These are phyloP conservation scores for Corythaixoides concolor DNA, from an alignment of 2,113 vertebrate species.

Conservation along the genomic window DNA sequence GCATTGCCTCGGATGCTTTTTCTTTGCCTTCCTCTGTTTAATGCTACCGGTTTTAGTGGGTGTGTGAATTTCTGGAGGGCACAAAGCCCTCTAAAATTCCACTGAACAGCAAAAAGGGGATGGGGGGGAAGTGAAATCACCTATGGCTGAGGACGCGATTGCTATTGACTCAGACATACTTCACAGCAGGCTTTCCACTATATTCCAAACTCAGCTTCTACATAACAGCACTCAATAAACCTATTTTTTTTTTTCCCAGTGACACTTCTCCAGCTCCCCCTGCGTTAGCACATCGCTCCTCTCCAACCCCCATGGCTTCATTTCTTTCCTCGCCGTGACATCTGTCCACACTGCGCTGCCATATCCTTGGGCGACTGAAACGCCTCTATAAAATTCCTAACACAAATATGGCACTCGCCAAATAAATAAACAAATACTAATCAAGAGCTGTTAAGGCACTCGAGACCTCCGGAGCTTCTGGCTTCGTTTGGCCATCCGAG, in stretches of 20 bases:
- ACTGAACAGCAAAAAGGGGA: background rate
- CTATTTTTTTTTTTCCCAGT: background rate
- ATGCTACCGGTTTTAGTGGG: background rate
- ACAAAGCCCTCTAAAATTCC: background rate
- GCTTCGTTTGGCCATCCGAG: background rate
- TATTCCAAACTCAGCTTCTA: background rate
- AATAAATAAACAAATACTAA: background rate
- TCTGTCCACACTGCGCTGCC: background rate
- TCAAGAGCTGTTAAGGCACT: background rate
- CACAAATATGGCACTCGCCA: rapidly evolving
- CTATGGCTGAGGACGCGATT: background rate
- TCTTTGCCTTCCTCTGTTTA: background rate
- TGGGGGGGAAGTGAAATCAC: background rate
- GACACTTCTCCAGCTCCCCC: background rate
- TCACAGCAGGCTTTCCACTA: background rate
- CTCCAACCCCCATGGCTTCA: background rate
- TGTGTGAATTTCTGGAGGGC: background rate
- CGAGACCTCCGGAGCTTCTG: background rate
- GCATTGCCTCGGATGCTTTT: background rate
- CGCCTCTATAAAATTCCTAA: background rate
- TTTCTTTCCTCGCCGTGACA: background rate
- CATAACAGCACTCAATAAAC: background rate
- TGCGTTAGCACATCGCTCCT: background rate
- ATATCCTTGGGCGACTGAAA: background rate
- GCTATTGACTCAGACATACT: background rate